Conservation (phyloP, 2,113 vertebrate species). For the Oncorhynchus clarkii region DNA sequence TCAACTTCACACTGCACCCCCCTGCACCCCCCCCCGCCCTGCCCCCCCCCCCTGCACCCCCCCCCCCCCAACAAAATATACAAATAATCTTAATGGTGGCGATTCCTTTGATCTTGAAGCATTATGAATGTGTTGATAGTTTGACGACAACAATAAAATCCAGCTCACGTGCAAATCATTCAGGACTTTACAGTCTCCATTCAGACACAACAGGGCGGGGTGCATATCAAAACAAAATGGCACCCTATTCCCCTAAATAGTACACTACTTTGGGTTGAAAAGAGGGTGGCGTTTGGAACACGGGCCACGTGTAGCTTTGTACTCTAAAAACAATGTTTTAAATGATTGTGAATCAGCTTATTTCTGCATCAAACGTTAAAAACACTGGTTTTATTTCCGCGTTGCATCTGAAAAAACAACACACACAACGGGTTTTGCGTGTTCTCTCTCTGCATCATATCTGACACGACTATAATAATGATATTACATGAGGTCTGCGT, state of each 20-base stretch:
- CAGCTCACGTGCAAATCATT: constrained; percentile 13
- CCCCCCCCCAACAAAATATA: constrained; percentile 9
- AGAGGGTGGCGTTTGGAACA: too few relatives aligned
- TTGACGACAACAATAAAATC: constrained; percentile 2
- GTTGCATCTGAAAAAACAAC: neutral
- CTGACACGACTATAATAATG: neutral
- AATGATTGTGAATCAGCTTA: neutral
- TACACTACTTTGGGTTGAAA: too few relatives aligned
- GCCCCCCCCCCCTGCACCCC: neutral
- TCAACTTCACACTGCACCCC: constrained; percentile 51
- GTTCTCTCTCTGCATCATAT: neutral
- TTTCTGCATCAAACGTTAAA: constrained; percentile 1
- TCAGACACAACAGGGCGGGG: neutral
- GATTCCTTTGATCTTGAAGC: constrained; percentile 17
- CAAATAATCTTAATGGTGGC: neutral
- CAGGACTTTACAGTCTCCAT: constrained; percentile 1
- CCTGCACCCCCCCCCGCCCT: too few relatives aligned
- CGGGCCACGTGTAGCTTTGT: neutral
- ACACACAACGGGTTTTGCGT: neutral
- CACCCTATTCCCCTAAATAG: too few relatives aligned
- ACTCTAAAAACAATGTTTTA: neutral
- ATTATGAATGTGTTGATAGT: constrained; percentile 6
- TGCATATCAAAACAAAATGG: too few relatives aligned
- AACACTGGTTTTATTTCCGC: neutral
- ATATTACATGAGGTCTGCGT: neutral